phyloP scores from a whole-genome alignment of 2,888 invertebrate genomes.

The Steinernema carpocapsae region DNA sequence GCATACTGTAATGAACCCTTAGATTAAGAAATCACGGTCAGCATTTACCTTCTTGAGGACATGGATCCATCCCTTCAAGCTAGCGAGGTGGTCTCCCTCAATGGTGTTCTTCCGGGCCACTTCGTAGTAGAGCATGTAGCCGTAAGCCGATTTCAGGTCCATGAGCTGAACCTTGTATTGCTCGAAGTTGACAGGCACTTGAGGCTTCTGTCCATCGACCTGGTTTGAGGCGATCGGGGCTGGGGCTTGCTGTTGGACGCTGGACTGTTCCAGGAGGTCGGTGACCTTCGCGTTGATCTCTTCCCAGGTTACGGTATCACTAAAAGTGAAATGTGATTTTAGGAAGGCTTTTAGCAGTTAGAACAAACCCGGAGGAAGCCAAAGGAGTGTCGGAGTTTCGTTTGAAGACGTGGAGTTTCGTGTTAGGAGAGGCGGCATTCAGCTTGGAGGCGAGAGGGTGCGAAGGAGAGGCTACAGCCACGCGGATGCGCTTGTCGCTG shows the following conservation, averaged over 20 bases:
- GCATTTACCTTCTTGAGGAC: constrained; percentile 74
- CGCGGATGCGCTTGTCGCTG: constrained; percentile 45
- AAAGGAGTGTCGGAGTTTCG: constrained; percentile 37
- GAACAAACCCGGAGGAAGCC: constrained; percentile 43
- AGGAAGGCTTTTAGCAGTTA: not conserved
- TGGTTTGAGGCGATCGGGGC: not conserved
- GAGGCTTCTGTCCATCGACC: not conserved
- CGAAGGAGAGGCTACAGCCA: constrained; percentile 47
- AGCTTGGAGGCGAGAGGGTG: constrained; percentile 55
- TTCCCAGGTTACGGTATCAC: constrained; percentile 49
- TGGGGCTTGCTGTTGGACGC: constrained; percentile 1
- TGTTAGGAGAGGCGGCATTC: constrained; percentile 46
- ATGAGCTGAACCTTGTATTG: constrained; percentile 77
- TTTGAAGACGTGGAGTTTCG: constrained; percentile 47
- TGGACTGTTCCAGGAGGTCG: constrained; percentile 46
- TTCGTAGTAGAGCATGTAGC: constrained; percentile 82
- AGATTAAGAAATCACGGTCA: not conserved
- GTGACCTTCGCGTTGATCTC: constrained; percentile 42
- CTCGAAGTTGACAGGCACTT: constrained; percentile 44
- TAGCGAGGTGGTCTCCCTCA: constrained; percentile 77
- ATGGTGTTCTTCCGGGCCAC: constrained; percentile 78
- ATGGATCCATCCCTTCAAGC: constrained; percentile 79
- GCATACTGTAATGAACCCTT: constrained; percentile 74
- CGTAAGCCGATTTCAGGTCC: constrained; percentile 86
- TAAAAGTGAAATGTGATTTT: constrained; percentile 32